Conservation (phyloP, 1,140 invertebrate genomes). For the Macrostomum lignano region DNA sequence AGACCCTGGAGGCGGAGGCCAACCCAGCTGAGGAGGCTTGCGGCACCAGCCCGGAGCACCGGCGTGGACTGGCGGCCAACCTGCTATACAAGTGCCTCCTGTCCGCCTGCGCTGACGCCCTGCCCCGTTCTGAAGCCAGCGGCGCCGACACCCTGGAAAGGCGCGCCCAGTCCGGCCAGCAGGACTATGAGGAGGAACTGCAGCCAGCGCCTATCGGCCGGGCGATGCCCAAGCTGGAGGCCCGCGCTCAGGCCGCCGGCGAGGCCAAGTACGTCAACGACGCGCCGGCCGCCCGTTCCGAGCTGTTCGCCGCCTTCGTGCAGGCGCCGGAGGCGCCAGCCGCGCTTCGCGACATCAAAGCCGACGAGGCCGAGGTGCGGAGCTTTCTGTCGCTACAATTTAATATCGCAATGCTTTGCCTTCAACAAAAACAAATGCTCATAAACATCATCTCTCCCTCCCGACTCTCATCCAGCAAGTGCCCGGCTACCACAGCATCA, state of each 20-base stretch:
- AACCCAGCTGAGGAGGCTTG: too few relatives aligned
- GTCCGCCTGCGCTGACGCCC: neutral
- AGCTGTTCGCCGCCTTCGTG: conserved; percentile 27
- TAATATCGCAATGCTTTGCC: too few relatives aligned
- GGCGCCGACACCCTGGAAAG: conserved; percentile 9
- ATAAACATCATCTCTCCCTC: too few relatives aligned
- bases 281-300: conserved; percentile 15
- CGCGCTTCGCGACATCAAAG: conserved; percentile 13
- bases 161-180: conserved; percentile 30
- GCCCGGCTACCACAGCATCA: too few relatives aligned
- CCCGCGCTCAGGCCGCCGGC: conserved; percentile 34
- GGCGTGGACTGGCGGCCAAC: conserved; percentile 34
- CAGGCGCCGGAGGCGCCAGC: conserved; percentile 21
- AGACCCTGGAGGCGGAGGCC: too few relatives aligned
- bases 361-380: conserved; percentile 12
- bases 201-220: conserved; percentile 45
- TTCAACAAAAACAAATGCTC: too few relatives aligned
- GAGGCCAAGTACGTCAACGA: conserved; percentile 30
- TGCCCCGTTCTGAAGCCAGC: neutral
- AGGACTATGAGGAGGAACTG: conserved; percentile 41
- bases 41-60: conserved; percentile 35
- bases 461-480: too few relatives aligned
- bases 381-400: too few relatives aligned
- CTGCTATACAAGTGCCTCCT: conserved; percentile 38
- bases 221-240: conserved; percentile 47